Evolutionary conservation across 2,797 vertebrate genomes (phyloP), one percentile per base, ranked within the genome.

Genomic region (Chanos chanos): DNA sequence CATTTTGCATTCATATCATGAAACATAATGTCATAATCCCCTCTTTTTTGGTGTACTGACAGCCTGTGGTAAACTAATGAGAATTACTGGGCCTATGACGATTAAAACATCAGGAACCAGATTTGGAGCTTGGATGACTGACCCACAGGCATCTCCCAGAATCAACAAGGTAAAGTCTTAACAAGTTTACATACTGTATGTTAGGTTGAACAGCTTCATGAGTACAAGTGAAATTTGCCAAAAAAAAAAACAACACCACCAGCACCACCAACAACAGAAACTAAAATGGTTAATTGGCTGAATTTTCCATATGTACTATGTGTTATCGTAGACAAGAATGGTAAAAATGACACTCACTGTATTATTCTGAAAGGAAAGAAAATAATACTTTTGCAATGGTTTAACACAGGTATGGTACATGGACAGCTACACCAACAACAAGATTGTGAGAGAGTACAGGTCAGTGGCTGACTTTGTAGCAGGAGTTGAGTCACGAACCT

Each of bases 1-100:
- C 13, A 28, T 33, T 51, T n/a, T 33, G 30, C 16, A 4, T 51
- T 51, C 50, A 16, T 15, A 6, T 19, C 10, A 16, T 10, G 18
- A 21, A 10, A 50, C n/a, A 6, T 36, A 22, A 72, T 78, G 79
- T 85, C 82, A 82, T 79, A 63, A 40, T 77, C 82, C 67, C 81
- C 34, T 83, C 90, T 87, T 76, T n/a, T n/a, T n/a, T n/a, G n/a
- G n/a, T n/a, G 5, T 18, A 41, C 3, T 92, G 92, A 83, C 89
- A 98, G 95, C 96, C 2, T 99, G 96, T 75, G 96, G 95, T 21
- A 98, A 95, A 85, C 50, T 99, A 90, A 99, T 99, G 96, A 97
- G 97, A 90, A 97, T 98, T 87, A 94, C 91, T 65, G 94, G 94
- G 72, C 95, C 95, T 21, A 79, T 89, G 77, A 98, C 95, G 73